Evolutionary conservation across 2,888 invertebrate genomes (phyloP).

Genomic region (Limenitis camilla): DNA sequence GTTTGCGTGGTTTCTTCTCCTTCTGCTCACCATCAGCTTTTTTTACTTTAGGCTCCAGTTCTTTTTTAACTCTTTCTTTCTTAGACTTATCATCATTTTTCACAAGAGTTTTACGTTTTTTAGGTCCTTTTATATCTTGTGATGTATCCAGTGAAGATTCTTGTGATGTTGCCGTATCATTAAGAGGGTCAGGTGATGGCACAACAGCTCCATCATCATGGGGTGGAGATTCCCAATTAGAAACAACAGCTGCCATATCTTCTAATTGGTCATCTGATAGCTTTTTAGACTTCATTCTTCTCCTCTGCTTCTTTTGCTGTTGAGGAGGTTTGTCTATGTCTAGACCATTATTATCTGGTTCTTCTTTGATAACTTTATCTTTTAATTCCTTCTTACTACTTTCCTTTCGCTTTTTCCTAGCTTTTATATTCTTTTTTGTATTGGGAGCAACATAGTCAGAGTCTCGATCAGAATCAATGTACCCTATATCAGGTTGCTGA

Average conservation of each 20-base stretch:
- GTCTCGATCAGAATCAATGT: constrained; percentile 65
- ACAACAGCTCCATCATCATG: constrained; percentile 35
- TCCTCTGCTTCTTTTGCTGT: constrained; percentile 20
- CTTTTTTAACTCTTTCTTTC: constrained; percentile 32
- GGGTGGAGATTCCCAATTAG: constrained; percentile 58
- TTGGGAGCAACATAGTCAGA: constrained; percentile 60
- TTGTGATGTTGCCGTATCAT: constrained; percentile 9
- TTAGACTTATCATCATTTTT: constrained; percentile 37
- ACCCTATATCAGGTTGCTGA: constrained; percentile 61
- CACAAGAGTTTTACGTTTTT: constrained; percentile 44
- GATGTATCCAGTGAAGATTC: not conserved
- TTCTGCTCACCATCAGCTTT: constrained; percentile 32
- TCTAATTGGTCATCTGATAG: constrained; percentile 50
- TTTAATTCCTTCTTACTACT: constrained; percentile 38
- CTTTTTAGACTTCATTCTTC: constrained; percentile 27
- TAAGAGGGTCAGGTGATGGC: constrained; percentile 26
- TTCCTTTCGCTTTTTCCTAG: constrained; percentile 43
- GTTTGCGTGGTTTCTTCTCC: constrained; percentile 54
- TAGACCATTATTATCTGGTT: constrained; percentile 19
- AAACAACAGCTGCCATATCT: constrained; percentile 48
- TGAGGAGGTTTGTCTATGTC: constrained; percentile 21
- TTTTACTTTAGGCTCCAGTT: constrained; percentile 29
- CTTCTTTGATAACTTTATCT: constrained; percentile 31
- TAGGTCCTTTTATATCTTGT: constrained; percentile 37
- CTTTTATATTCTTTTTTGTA: constrained; percentile 37